phyloP scores from a whole-genome alignment of 2,888 invertebrate genomes.

The Abrostola tripartita region DNA sequence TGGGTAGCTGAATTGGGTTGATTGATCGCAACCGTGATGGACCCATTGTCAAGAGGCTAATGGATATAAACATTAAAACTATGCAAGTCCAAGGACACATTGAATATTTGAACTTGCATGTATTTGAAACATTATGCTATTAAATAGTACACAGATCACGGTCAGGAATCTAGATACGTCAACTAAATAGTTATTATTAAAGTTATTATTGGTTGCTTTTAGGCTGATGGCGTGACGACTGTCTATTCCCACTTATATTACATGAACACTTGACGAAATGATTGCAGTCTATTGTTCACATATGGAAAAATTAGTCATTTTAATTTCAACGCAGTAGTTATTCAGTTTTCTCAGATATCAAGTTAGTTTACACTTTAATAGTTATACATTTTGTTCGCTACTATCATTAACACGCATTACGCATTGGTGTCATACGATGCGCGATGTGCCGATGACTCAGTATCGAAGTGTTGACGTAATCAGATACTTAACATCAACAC shows the following conservation, averaged over 20 bases:
- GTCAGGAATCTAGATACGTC: constrained; percentile 16
- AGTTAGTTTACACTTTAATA: neutral
- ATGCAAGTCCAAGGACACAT: constrained; percentile 39
- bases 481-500: neutral
- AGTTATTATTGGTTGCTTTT: constrained; percentile 20
- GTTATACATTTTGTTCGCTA: constrained; percentile 1
- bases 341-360: neutral
- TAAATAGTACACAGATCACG: constrained; percentile 22
- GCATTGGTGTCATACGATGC: constrained; percentile 29
- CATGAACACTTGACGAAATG: neutral
- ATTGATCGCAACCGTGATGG: constrained; percentile 15
- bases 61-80: constrained; percentile 24
- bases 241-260: constrained; percentile 1
- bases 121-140: constrained; percentile 16
- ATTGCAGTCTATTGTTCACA: constrained; percentile 11
- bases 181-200: constrained; percentile 24
- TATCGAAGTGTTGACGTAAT: constrained; percentile 21
- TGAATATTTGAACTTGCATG: constrained; percentile 11
- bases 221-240: constrained; percentile 21
- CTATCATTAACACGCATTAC: constrained; percentile 24
- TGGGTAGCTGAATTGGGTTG: constrained; percentile 21
- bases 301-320: neutral
- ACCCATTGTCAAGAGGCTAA: constrained; percentile 28
- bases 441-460: constrained; percentile 37
- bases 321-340: neutral